These are phyloP conservation scores for Galerucella calmariensis DNA, from an alignment of 2,888 invertebrate species.

Conservation along the genomic window DNA sequence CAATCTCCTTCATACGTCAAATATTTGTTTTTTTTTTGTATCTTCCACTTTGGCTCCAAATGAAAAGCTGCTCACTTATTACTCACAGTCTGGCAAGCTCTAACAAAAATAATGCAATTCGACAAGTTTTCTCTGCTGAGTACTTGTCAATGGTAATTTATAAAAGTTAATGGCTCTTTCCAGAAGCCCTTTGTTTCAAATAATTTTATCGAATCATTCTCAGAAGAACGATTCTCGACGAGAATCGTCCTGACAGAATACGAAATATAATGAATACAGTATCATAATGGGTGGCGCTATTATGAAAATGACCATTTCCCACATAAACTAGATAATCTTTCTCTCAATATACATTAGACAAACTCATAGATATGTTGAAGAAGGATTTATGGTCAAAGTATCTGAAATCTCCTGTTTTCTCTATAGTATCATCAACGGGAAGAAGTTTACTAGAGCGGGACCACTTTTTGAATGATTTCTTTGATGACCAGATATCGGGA, in stretches of 20 bases:
- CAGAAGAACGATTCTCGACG: neutral
- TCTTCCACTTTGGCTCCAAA: neutral
- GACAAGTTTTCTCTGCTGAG: conserved; percentile 42
- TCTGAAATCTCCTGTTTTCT: too few relatives aligned
- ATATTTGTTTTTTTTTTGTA: neutral
- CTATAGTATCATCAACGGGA: too few relatives aligned
- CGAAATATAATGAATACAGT: neutral
- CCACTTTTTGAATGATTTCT: too few relatives aligned
- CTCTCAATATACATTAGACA: too few relatives aligned
- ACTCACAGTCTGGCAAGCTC: conserved; percentile 3
- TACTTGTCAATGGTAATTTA: conserved; percentile 29
- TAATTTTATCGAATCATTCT: neutral
- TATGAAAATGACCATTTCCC: too few relatives aligned
- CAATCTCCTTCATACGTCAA: neutral
- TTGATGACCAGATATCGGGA: too few relatives aligned
- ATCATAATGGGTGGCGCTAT: neutral
- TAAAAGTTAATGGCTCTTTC: conserved; percentile 23
- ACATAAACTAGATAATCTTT: too few relatives aligned
- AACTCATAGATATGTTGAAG: too few relatives aligned
- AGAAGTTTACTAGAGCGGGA: too few relatives aligned
- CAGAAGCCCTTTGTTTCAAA: neutral
- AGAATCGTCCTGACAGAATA: neutral
- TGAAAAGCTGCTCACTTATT: neutral
- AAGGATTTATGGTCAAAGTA: too few relatives aligned
- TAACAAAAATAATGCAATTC: conserved; percentile 46